Evolutionary conservation across 2,888 invertebrate species (phyloP).

Genomic region (Dusona sp.): DNA sequence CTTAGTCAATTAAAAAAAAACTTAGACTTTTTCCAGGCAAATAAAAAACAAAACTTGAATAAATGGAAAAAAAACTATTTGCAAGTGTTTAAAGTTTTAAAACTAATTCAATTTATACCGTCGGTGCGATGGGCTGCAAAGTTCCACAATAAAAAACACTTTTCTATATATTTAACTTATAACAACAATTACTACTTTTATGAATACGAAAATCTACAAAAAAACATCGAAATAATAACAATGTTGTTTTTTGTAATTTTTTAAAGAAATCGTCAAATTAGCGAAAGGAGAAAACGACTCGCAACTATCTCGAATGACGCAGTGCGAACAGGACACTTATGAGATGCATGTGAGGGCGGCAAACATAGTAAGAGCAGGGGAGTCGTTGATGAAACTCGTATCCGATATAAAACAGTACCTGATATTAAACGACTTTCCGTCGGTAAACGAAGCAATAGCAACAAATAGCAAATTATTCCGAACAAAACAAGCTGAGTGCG

Average conservation of each 20-base stretch:
- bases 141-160: neutral
- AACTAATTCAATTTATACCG: neutral
- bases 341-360: constrained; percentile 99
- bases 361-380: constrained; percentile 98
- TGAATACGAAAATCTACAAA: neutral
- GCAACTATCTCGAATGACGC: constrained; percentile 95
- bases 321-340: constrained; percentile 97
- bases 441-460: constrained; percentile 98
- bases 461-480: constrained; percentile 96
- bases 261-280: constrained; percentile 93
- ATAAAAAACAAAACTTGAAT: neutral
- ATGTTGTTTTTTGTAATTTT: constrained; percentile 8
- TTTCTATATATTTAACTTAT: neutral
- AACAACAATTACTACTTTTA: neutral
- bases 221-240: neutral
- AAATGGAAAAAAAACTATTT: neutral
- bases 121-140: neutral
- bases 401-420: constrained; percentile 99
- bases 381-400: constrained; percentile 98
- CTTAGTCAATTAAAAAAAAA: neutral
- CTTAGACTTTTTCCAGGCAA: neutral
- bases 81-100: neutral
- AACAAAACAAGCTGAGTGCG: constrained; percentile 96
- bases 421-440: constrained; percentile 98
- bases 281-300: constrained; percentile 96